Conservation (phyloP, 1,140 invertebrate genomes). For the Brachionus sp. region DNA sequence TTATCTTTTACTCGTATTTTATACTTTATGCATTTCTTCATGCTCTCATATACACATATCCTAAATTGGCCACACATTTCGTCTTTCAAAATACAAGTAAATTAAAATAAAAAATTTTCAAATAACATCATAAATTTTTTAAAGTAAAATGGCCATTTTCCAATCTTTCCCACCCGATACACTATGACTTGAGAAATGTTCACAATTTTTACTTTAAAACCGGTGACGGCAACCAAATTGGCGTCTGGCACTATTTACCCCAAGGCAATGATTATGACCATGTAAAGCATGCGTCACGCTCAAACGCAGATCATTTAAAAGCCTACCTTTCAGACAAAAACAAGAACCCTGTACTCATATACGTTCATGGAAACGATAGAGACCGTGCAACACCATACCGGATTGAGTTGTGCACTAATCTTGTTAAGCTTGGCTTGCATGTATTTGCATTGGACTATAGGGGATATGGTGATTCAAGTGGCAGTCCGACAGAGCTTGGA, state of each 20-base stretch:
- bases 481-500: constrained; percentile 75
- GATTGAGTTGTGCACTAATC: not conserved
- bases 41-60: not conserved
- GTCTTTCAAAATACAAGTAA: constrained; percentile 32
- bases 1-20: not conserved
- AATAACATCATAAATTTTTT: not conserved
- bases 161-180: not conserved
- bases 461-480: constrained; percentile 86
- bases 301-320: not conserved
- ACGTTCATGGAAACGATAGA: constrained; percentile 38
- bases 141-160: constrained; percentile 27
- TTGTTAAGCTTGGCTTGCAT: constrained; percentile 55
- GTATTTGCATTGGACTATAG: constrained; percentile 87
- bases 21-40: constrained; percentile 1
- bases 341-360: constrained; percentile 20
- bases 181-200: not conserved
- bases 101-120: not conserved
- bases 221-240: not conserved
- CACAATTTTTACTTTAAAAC: constrained; percentile 30
- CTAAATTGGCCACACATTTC: not conserved
- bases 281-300: not conserved
- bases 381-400: not conserved
- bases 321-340: not conserved
- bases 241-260: constrained; percentile 40
- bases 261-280: not conserved